These are phyloP conservation scores for Poecilia gillii DNA, from an alignment of 2,797 vertebrate genomes.

Conservation along the genomic window DNA sequence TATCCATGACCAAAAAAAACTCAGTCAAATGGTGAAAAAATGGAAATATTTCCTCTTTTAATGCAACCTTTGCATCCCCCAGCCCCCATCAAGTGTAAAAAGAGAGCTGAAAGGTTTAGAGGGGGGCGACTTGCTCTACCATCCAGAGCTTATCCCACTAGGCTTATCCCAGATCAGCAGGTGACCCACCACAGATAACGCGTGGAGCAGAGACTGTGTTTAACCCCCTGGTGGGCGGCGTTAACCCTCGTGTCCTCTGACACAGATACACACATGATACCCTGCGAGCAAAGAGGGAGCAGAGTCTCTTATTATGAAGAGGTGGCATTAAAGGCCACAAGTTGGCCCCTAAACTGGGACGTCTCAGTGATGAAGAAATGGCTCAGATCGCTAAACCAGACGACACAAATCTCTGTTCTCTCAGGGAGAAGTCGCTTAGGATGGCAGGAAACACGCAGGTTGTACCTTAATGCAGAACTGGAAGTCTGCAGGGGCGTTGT, in stretches of 20 bases:
- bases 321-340: slow-evolving; percentile 1
- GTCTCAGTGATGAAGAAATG: background rate
- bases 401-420: background rate
- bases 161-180: slow-evolving; percentile 78
- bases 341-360: background rate
- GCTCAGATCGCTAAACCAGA: background rate
- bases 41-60: background rate
- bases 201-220: slow-evolving; percentile 43
- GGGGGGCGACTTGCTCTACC: slow-evolving; percentile 57
- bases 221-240: slow-evolving; percentile 46
- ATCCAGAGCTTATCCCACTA: slow-evolving; percentile 68
- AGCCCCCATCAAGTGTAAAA: background rate
- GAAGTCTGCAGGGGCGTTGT: slow-evolving; percentile 91
- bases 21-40: background rate
- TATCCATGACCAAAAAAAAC: background rate
- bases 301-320: slow-evolving; percentile 14
- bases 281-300: background rate
- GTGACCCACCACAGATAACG: slow-evolving; percentile 69
- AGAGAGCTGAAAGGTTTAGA: slow-evolving; percentile 42
- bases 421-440: background rate
- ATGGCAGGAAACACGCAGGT: background rate
- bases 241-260: slow-evolving; percentile 47
- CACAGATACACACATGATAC: slow-evolving; percentile 25
- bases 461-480: slow-evolving; percentile 98
- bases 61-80: background rate